Conservation (phyloP, 2,888 invertebrate genomes). For the Cepaea hortensis region DNA sequence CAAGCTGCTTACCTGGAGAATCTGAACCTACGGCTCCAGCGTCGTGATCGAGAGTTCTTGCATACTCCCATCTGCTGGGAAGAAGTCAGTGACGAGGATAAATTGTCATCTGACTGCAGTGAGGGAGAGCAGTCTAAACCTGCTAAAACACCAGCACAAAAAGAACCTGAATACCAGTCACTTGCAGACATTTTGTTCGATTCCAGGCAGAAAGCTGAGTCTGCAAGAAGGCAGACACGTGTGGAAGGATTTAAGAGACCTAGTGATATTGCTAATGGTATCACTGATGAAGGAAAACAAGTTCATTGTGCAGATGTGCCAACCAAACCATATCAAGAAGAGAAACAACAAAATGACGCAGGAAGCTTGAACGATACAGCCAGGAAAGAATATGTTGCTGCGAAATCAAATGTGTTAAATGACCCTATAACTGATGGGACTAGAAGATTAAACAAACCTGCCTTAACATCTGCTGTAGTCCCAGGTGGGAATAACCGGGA, state of each 20-base stretch:
- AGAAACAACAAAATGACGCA: neutral
- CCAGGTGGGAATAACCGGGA: neutral
- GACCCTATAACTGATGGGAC: conserved; percentile 30
- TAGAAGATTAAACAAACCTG: conserved; percentile 18
- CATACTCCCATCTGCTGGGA: conserved; percentile 67
- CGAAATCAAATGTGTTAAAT: conserved; percentile 28
- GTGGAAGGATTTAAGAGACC: neutral
- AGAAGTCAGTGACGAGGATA: conserved; percentile 51
- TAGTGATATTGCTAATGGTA: neutral
- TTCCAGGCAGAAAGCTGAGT: conserved; percentile 33
- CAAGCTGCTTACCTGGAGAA: conserved; percentile 61
- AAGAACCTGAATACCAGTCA: conserved; percentile 41
- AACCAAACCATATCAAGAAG: neutral
- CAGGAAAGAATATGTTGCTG: conserved; percentile 11
- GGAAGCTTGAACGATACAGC: neutral
- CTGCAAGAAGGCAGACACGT: conserved; percentile 18
- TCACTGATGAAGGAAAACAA: neutral
- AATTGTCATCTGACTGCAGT: conserved; percentile 50
- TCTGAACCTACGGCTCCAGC: conserved; percentile 60
- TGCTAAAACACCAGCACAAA: neutral
- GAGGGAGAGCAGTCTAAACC: conserved; percentile 19
- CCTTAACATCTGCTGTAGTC: conserved; percentile 10
- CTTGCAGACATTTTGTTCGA: conserved; percentile 45
- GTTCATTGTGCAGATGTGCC: neutral
- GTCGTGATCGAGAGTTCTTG: conserved; percentile 62